Base-by-base conservation (phyloP, 2,113 vertebrate genomes). In the Pelecanoides urinatrix region DNA sequence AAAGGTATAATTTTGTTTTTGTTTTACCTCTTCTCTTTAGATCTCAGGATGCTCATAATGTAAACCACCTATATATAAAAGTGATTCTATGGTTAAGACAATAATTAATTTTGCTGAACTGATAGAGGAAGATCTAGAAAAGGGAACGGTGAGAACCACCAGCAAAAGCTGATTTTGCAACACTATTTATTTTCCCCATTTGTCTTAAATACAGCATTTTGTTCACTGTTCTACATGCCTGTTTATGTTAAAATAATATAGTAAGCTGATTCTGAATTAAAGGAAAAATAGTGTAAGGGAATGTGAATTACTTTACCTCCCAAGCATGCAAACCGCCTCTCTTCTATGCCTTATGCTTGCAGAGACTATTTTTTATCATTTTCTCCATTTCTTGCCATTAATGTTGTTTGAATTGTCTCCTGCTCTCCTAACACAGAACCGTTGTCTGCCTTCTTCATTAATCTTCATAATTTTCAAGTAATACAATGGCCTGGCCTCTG, bases 381-480 rank as follows among this genome's bases (percentile, higher is more conserved):
- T 88, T 93, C 81, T 93, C 75, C 12, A 52, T 90, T 91, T 94
- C 55, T 95, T 89, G 58, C 14, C 80, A 83, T 84, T 93, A 93
- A 88, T 77, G 65, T 70, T 42, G n/a, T 86, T 95, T 80, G 68
- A 94, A 88, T 91, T 88, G 68, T 90, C 88, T 94, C 80, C 66
- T 93, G 87, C 10, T 86, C 81, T 90, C 66, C 73, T 84, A 82
- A 88, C 82, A 86, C 78, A 93, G 87, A 90, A 86, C 65, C 79
- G 65, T 65, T 95, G 78, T 92, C 77, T 97, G 62, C 62, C n/a
- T 83, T 44, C 92, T 90, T 73, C 91, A 96, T 96, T 85, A 83
- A 94, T 96, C 95, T 97, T 90, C 89, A 95, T 95, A 94, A 97
- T 93, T 95, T 96, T 91, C 74, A 68, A 92, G 76, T 62, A 65